These are phyloP conservation scores for Spizaetus ornatus DNA, from an alignment of 2,113 vertebrate genomes.

Conservation along the genomic window DNA sequence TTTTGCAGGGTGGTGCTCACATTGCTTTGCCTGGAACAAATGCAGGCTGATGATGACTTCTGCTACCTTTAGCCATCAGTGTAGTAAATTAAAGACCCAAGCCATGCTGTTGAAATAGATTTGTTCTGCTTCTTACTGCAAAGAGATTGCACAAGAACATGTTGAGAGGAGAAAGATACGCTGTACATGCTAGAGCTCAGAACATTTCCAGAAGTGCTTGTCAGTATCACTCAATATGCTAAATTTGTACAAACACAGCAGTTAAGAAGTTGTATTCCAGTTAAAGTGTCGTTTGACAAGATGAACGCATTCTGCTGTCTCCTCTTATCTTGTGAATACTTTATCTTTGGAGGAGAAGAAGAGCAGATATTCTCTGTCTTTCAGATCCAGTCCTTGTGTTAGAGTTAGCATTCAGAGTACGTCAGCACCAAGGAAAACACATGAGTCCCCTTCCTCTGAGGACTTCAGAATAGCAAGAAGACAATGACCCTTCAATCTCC, in stretches of 20 bases:
- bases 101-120: not conserved
- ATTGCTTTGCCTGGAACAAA: not conserved
- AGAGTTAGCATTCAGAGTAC: not conserved
- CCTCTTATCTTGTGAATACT: conserved; percentile 54
- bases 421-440: not conserved
- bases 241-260: conserved; percentile 58
- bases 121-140: conserved; percentile 1
- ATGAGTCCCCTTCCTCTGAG: not conserved
- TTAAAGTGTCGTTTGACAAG: conserved; percentile 40
- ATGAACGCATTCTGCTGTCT: conserved; percentile 34
- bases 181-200: not conserved
- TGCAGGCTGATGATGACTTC: not conserved
- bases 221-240: conserved; percentile 47
- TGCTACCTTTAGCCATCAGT: not conserved
- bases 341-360: conserved; percentile 23
- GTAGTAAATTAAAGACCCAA: not conserved
- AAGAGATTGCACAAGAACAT: not conserved
- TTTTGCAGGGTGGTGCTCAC: not conserved
- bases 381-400: not conserved
- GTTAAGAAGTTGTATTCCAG: conserved; percentile 42
- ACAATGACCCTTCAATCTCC: not conserved
- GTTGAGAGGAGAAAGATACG: not conserved
- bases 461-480: not conserved
- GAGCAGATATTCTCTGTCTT: conserved; percentile 31
- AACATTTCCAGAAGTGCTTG: conserved; percentile 26